Conservation (phyloP, 2,113 vertebrate genomes). For the Aramus guarauna region DNA sequence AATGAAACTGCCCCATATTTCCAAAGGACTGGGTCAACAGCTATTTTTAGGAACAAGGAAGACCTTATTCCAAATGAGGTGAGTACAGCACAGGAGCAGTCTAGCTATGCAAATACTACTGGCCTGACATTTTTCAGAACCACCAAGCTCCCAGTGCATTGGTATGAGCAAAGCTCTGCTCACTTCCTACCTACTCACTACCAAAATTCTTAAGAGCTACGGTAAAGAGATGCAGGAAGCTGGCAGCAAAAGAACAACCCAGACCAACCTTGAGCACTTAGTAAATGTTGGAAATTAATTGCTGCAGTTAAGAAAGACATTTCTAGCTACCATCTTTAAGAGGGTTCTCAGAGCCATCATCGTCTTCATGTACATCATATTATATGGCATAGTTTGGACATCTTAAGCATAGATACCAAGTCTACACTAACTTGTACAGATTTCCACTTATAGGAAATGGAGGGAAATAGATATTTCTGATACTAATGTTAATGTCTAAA, state of each 20-base stretch:
- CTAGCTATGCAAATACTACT: not conserved
- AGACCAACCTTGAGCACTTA: not conserved
- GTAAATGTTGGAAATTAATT: not conserved
- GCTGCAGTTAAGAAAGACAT: not conserved
- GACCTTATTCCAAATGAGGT: not conserved
- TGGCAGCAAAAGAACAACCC: not conserved
- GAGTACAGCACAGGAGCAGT: not conserved
- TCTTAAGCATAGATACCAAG: not conserved
- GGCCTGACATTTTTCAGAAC: not conserved
- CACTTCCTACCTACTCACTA: not conserved
- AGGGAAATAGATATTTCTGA: not conserved
- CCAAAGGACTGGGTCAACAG: not conserved
- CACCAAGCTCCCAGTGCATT: not conserved
- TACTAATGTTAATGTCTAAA: not conserved
- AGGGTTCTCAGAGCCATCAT: not conserved
- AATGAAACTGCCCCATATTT: not conserved
- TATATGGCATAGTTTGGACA: not conserved
- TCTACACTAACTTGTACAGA: not conserved
- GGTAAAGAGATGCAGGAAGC: not conserved
- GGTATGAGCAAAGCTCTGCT: not conserved
- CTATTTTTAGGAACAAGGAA: not conserved
- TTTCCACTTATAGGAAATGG: not conserved
- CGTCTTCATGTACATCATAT: not conserved
- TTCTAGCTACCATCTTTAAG: not conserved
- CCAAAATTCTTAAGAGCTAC: not conserved